Evolutionary conservation across 2,888 invertebrate species (phyloP).

Genomic region (Dendrolimus houi): DNA sequence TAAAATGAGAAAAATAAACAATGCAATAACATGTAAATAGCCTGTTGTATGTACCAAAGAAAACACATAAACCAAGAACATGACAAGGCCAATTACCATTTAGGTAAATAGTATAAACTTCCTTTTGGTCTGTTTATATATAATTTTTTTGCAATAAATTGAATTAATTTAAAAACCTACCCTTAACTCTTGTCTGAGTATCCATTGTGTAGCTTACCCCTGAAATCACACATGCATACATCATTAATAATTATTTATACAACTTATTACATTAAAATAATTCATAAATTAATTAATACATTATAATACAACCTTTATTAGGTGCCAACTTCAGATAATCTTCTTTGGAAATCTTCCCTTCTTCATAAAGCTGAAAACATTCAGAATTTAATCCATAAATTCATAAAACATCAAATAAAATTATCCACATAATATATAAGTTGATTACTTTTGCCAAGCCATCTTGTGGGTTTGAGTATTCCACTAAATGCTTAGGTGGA

Average conservation of each 20-base stretch:
- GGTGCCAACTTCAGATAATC: constrained; percentile 65
- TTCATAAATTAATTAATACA: neutral
- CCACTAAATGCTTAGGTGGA: constrained; percentile 10
- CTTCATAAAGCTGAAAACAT: constrained; percentile 55
- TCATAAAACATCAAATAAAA: constrained; percentile 2
- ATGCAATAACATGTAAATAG: no score
- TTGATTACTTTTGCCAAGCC: constrained; percentile 64
- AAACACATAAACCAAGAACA: no score
- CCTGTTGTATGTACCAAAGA: no score
- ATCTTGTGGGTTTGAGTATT: constrained; percentile 39
- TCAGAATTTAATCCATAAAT: neutral
- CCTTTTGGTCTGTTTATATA: no score
- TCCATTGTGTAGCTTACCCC: constrained; percentile 37
- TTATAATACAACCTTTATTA: constrained; percentile 46
- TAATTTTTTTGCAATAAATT: neutral
- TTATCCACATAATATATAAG: constrained; percentile 3
- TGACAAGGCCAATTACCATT: no score
- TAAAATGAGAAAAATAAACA: no score
- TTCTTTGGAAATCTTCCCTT: constrained; percentile 62
- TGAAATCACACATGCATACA: constrained; percentile 26
- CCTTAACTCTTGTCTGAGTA: constrained; percentile 36
- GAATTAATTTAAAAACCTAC: constrained; percentile 33
- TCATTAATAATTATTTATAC: neutral
- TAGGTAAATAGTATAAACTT: no score
- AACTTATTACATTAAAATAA: neutral